Evolutionary conservation across 2,797 vertebrate species (phyloP), one percentile per base, ranked within the genome.

Genomic region (Synanceia verrucosa): DNA sequence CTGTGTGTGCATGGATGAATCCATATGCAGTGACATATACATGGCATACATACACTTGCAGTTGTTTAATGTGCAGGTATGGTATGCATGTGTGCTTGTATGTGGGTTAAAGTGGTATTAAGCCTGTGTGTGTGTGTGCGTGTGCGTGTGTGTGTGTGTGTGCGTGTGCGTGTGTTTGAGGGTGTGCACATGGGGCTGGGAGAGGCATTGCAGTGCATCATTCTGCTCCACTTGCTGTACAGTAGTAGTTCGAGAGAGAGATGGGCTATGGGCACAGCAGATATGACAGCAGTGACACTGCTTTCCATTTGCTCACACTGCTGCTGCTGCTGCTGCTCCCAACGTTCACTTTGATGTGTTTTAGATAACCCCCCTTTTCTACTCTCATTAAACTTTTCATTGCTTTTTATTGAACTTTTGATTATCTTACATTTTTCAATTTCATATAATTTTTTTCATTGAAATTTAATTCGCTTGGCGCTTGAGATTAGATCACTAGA

Each of bases 191-290:
- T 39, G 71, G 62, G 76, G 83, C 79, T 68, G 55, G 75, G 71
- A 70, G 87, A 87, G 70, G 65, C 82, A 85, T 86, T 89, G 90
- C 85, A 86, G 88, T 88, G 85, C 87, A 94, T 94, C 92, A 94
- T 94, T 94, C 92, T 93, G 94, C 93, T 93, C 92, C 90, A 94
- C 91, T 94, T 94, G 91, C 82, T 87, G 78, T 85, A 88, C 88
- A 86, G 81, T 83, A 84, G 73, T 83, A 57, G 80, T 55, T 39
- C 62, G 70, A 74, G 24, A 64, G 75, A 71, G 56, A 78, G 80
- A 74, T 28, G 67, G 79, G 82, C 72, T 73, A 72, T 50, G 19
- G 68, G 53, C 59, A 73, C 28, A 41, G 64, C 77, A 81, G 78
- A 86, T 81, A 79, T 36, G 76, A 87, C 79, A 84, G 85, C 73